Base-by-base conservation (phyloP, 2,113 vertebrate species). In the Mobula hypostoma region DNA sequence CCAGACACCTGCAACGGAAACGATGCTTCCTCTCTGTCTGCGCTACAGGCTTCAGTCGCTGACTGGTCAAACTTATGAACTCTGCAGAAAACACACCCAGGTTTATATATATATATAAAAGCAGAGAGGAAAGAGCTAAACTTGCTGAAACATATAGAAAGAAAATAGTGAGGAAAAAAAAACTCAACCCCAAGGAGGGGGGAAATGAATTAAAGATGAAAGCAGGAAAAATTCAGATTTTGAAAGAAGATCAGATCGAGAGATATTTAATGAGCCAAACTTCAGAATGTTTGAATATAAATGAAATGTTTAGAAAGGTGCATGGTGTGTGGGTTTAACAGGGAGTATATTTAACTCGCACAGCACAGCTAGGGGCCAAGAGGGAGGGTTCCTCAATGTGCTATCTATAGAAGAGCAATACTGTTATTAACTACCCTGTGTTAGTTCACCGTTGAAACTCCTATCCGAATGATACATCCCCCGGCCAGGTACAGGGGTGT, bases 131-230 rank as follows among this genome's bases (percentile, higher is more conserved):
- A 63, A 63, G 66, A 24, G 85, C 85, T n/a, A n/a, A 88, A 11
- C 58, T 7, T 8, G 2, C 66, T 88, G n/a, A 88, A 88, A 66
- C 63, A n/a, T 32, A n/a, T 5, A 8, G 29, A 32, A 32, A 63
- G 29, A 77, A 88, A 88, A 88, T 66, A 66, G 2, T 29, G 2
- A 90, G 61, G 12, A 90, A 29, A 27, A 90, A 90, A 63, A 48
- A 48, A 48, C 48, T 66, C 15, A n/a, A 36, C 66, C 61, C 61
- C 7, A 19, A 32, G 29, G 85, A 19, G 63, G 61, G 61, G 61
- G 15, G 63, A 66, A 90, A 90, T 90, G 61, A 90, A 90, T 90
- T 90, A 90, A 90, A 66, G 85, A 66, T 90, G 85, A 32, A 58
- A 66, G 6, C 5, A 36, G 29, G 12, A 68, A 90, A 90, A 32